A percentile compares a stretch with the other conserved stretches of the same genome.
phyloP scores from a whole-genome alignment of 2,113 vertebrate species.

The Prunella himalayana region DNA sequence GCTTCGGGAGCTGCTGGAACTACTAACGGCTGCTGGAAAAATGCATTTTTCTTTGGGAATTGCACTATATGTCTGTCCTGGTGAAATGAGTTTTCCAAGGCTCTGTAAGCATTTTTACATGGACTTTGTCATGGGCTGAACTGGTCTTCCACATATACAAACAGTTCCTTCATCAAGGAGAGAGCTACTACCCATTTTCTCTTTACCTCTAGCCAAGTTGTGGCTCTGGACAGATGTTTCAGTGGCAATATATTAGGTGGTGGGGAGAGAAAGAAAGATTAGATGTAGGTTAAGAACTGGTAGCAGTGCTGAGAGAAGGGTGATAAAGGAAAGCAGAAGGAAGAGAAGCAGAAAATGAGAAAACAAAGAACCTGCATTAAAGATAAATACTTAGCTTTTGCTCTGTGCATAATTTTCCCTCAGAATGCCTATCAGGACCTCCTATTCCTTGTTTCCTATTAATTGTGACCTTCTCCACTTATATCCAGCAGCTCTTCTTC shows the following conservation, averaged over 20 bases:
- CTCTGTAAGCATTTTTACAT: not conserved
- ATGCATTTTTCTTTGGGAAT: not conserved
- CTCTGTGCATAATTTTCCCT: not conserved
- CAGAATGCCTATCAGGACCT: not conserved
- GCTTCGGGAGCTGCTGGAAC: constrained; percentile 30
- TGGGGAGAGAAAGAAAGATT: not conserved
- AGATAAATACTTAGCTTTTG: not conserved
- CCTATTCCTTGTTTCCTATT: not conserved
- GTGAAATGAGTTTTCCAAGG: not conserved
- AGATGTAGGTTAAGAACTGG: not conserved
- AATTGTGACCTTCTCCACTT: not conserved
- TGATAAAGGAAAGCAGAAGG: not conserved
- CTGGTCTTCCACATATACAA: not conserved
- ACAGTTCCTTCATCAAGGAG: not conserved
- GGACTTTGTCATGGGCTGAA: not conserved
- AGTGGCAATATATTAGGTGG: not conserved
- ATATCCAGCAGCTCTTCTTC: not conserved
- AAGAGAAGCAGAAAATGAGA: not conserved
- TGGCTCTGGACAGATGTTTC: not conserved
- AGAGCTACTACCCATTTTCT: not conserved
- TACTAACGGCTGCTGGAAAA: not conserved
- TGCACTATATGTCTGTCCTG: not conserved
- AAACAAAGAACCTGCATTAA: not conserved
- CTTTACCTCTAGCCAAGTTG: not conserved
- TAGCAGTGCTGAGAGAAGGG: not conserved